Evolutionary conservation across 2,888 invertebrate genomes (phyloP), one percentile per base, ranked within the genome.

Genomic region (Sinopyrophorus schimmeli): DNA sequence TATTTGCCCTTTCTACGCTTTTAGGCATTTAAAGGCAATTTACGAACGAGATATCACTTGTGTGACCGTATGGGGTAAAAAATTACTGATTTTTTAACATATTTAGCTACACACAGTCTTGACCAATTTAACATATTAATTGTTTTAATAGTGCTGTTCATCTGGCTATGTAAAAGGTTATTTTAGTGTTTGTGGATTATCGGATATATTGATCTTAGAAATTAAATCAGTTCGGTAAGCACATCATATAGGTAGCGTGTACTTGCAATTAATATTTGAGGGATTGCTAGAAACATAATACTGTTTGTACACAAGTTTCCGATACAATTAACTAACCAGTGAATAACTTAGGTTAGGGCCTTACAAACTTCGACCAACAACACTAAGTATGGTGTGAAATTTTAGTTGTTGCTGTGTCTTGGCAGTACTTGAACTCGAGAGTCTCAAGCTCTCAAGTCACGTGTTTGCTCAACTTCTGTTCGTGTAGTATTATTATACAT

Each of bases 401-500:
- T 47, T 43, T 47, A 52, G 52, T 52, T 47, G 52, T 23, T 43
- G 38, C 35, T 32, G 30, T 31, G 31, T 47, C 47, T 42, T 43
- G 31, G 38, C 28, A 20, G 42, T 46, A 16, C 51, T 51, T 18
- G 30, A 50, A 37, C 17, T 52, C 31, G 28, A 47, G 47, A 39
- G 49, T 37, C 40, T 54, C 52, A 38, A 27, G 53, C 54, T 58
- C 59, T 59, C 53, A 52, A 59, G 54, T 58, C 61, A 61, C 61
- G 61, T 61, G 61, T 58, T 61, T 61, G 61, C 55, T 47, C 58
- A 61, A 61, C 59, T 61, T 61, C 55, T 50, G 48, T 32, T 42
- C 43, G 47, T 47, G 38, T 50, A 24, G 30, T 48, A 54, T 54
- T 57, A 46, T 53, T 44, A 43, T 31, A 43, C 31, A 37, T 21